Evolutionary conservation across 92 coral and sea anemone genomes (phyloP), one percentile per base, ranked within the genome.

Genomic region (Chrysogorgia sp.): DNA sequence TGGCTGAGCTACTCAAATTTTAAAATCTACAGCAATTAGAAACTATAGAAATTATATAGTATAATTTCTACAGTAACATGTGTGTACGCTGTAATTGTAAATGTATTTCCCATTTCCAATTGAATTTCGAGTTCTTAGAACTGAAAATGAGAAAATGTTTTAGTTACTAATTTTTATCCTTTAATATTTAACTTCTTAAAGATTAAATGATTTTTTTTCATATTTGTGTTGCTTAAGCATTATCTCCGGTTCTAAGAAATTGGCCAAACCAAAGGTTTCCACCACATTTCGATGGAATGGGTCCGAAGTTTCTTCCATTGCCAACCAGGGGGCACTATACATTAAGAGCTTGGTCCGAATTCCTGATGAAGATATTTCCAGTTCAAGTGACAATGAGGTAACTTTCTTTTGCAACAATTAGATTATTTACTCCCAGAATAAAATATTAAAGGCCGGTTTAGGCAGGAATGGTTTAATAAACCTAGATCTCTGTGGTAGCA

Each of bases 241-340:
- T 71, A 40, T 81, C 29, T 64, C 69, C 40, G 85, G 85, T 43
- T 40, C 85, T 40, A 81, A 81, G 52, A 81, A 70, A 58, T 58
- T 81, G 68, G 45, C 41, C 28, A 65, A 25, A 47, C 80, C 85
- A 52, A 81, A 62, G 47, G 64, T 81, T 71, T 81, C 85, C 19
- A 30, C 81, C 0, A 66, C 80, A 26, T 81, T 81, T 47, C 48
- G 58, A 52, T 81, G 85, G 85, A 81, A 60, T 81, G 80, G 77
- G 23, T 76, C 85, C 22, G 80, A 61, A 26, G 85, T 71, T 23
- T 53, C 77, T 21, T 81, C 85, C 10, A 33, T 71, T 35, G 71
- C 63, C 1, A 47, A 55, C 8, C 85, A 71, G 53, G 85, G 85
- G 24, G 80, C 85, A 58, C 59, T 59, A 34, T 81, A 81, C 20